Base-by-base conservation (phyloP, 2,113 vertebrate species). In the Cavia aperea region DNA sequence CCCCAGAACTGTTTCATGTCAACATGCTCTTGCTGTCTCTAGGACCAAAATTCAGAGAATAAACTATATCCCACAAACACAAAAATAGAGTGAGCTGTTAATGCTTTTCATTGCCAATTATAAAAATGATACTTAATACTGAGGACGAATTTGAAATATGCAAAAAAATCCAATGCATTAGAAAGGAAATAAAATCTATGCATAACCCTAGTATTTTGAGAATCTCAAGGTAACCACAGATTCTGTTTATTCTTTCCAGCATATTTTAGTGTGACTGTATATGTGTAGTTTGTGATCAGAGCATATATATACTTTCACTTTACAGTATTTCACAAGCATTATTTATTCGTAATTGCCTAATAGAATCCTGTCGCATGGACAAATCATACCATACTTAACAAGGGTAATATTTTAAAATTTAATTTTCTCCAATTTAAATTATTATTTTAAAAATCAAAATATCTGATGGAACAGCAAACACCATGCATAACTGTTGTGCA, bases 151-250 rank as follows among this genome's bases (percentile, higher is more conserved):
- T 90, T 93, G 60, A 43, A 84, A 88, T 90, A 93, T 63, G 29
- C 0, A 56, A 81, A 84, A 54, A 51, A 49, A 62, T 19, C 31
- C n/a, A 85, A 31, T 12, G 29, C 51, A 0, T 21, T 29, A 29
- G 84, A 94, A 75, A 92, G 29, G 54, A 95, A 94, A 63, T 33
- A 78, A 89, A 82, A 92, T 73, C 14, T 12, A 82, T 26, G 81
- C 39, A 33, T 83, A 68, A 73, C 70, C 16, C 58, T 56, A n/a
- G 15, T 43, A 0, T 21, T 54, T 92, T 75, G 54, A 90, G 26
- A 84, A 21, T 89, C 10, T 87, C 33, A 18, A 58, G 15, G 4
- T 33, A n/a, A 54, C 15, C 72, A 62, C 7, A 13, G 9, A 85
- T 39, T 39, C 58, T 5, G 16, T 10, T 43, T 4, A 49, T 81